Evolutionary conservation across 1,140 invertebrate species (phyloP).

Genomic region (Meloidogyne chitwoodi): DNA sequence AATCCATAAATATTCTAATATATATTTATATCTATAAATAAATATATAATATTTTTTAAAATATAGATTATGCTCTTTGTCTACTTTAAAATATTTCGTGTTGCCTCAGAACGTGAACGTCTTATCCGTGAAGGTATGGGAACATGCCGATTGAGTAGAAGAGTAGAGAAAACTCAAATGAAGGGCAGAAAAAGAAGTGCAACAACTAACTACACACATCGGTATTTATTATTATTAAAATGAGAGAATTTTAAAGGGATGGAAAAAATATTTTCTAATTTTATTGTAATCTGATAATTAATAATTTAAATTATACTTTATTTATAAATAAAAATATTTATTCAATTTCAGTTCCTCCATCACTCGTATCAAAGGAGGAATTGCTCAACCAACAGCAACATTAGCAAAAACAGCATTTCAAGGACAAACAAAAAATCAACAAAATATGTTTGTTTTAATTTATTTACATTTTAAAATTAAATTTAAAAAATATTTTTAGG

Average conservation of each 20-base stretch:
- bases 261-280: too few species aligned
- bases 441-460: not conserved
- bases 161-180: conserved; percentile 51
- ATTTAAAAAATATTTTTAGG: not conserved
- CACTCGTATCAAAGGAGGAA: not conserved
- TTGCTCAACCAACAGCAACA: not conserved
- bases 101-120: conserved; percentile 56
- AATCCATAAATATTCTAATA: too few species aligned
- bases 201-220: conserved; percentile 26
- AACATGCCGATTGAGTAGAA: conserved; percentile 44
- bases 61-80: conserved; percentile 57
- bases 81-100: conserved; percentile 60
- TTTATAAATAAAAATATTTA: too few species aligned
- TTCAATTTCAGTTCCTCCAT: not conserved
- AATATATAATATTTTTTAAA: too few species aligned
- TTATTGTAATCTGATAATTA: too few species aligned
- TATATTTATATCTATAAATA: too few species aligned
- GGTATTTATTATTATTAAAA: not conserved
- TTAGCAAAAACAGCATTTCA: not conserved
- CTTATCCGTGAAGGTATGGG: conserved; percentile 56
- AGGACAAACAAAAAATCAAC: not conserved
- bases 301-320: not conserved
- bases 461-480: not conserved
- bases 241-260: not conserved
- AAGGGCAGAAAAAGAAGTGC: conserved; percentile 38